Evolutionary conservation across 2,113 vertebrate species (phyloP), one percentile per base, ranked within the genome.

Genomic region (Gnathonemus echidnorhynchus): DNA sequence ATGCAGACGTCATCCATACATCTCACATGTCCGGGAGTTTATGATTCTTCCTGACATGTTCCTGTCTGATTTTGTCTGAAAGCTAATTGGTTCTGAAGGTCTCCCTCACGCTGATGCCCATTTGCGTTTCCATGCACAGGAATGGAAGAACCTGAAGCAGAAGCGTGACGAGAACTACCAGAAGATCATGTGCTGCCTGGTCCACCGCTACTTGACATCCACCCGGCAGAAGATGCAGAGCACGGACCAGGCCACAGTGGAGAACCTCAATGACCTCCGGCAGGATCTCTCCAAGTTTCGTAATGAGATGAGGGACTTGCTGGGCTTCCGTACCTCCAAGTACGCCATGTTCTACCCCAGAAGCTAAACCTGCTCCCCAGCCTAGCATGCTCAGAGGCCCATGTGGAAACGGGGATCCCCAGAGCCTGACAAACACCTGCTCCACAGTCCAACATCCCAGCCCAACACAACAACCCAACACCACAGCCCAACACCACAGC

Each of bases 261-360:
- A 99, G 92, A 99, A 98, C 92, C 97, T 99, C 42, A 98, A 98
- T 11, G 98, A 99, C 87, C 95, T 99, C 85, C 96, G 98, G n/a
- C 98, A 99, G 91, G 98, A 99, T 91, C 96, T 99, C 87, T 99
- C 98, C 74, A 99, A 99, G 89, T 99, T 99, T 92, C 97, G 98
- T 85, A 99, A 99, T 15, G 98, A 99, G 94, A 98, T 99, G 96
- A 96, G 98, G 89, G 98, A 99, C 93, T 95, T 99, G 90, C 96
- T 99, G 90, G 98, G 98, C 52, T 99, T 99, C 93, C 96, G 98
- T 91, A 99, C 98, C 90, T 99, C 98, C 89, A 99, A 99, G 94
- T 99, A 99, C 24, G 98, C 98, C 90, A 99, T 99, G 98, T 99
- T 99, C 94, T 99, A 99, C 92, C 98, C 98, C 62, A 96, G 98